These are phyloP conservation scores for Griposia aprilina DNA, from an alignment of 2,888 invertebrate genomes.

Conservation along the genomic window DNA sequence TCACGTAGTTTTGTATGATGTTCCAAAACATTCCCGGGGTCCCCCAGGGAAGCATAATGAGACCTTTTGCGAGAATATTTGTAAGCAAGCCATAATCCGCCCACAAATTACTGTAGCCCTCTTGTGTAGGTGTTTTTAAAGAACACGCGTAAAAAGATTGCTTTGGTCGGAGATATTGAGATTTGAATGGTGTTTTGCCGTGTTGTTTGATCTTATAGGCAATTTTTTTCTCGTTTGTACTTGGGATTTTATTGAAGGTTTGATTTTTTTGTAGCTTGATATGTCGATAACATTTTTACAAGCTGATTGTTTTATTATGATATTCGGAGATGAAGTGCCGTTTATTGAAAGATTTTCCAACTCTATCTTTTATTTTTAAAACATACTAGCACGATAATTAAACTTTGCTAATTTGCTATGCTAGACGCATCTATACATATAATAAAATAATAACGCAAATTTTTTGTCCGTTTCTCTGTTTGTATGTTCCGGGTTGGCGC, in stretches of 20 bases:
- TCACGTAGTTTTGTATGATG: slow-evolving; percentile 64
- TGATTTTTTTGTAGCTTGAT: slow-evolving; percentile 13
- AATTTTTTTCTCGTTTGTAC: slow-evolving; percentile 27
- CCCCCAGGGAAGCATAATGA: slow-evolving; percentile 56
- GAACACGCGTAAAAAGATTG: slow-evolving; percentile 46
- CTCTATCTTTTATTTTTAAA: too few relatives aligned
- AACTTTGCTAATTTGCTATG: too few relatives aligned
- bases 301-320: slow-evolving; percentile 16
- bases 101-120: slow-evolving; percentile 49
- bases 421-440: too few relatives aligned
- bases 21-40: slow-evolving; percentile 58
- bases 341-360: neutral
- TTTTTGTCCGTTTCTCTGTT: too few relatives aligned
- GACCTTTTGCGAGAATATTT: slow-evolving; percentile 60
- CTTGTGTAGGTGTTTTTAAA: slow-evolving; percentile 48
- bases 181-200: slow-evolving; percentile 45
- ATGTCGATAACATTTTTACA: slow-evolving; percentile 6
- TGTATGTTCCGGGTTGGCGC: too few relatives aligned
- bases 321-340: neutral
- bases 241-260: neutral
- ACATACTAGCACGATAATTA: too few relatives aligned
- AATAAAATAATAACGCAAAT: too few relatives aligned
- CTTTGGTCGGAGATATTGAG: slow-evolving; percentile 36
- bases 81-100: slow-evolving; percentile 58
- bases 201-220: slow-evolving; percentile 15